Base-by-base conservation (phyloP, 2,113 vertebrate species). In the Tychaedon coryphoeus region DNA sequence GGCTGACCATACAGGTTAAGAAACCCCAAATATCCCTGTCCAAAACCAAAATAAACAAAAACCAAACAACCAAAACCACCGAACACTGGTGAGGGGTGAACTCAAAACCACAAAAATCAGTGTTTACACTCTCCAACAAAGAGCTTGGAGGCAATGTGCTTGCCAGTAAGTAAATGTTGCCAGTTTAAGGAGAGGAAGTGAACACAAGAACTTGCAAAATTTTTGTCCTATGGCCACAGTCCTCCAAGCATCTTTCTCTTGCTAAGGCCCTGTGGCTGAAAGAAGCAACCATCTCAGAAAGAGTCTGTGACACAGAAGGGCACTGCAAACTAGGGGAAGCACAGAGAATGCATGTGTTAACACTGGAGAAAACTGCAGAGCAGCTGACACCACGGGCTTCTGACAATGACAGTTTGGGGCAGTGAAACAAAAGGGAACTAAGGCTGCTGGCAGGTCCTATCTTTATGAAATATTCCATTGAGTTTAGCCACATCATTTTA, bases 41-140 rank as follows among this genome's bases (percentile, higher is more conserved):
- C 18, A 31, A 67, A 81, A 51, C 19, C 6, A 58, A 66, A 50
- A 2, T 3, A n/a, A 47, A 56, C 24, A 50, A 50, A 64, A 74
- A 23, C 2, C n/a, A 45, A 67, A 4, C 43, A 43, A 58, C 20
- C 22, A 51, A 19, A 86, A 38, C 14, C 12, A 45, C 2, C 23
- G 9, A 6, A 28, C 26, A 45, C 1, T 1, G 2, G 14, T 42
- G 14, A 82, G 22, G 3, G 7, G 24, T 0, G 2, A 81, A 53
- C 14, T 54, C 12, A 50, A 92, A 76, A 7, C 24, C 34, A 54
- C 33, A 66, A 14, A 67, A 67, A 79, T 5, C 7, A 54, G 11
- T 47, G 77, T 84, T 57, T 74, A 91, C 14, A 67, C 8, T 48
- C 42, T 69, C n/a, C 53, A 89, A 33, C 23, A 42, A 50, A 70